Base-by-base conservation (phyloP, 2,797 vertebrate genomes). In the Chromobotia macracanthus region DNA sequence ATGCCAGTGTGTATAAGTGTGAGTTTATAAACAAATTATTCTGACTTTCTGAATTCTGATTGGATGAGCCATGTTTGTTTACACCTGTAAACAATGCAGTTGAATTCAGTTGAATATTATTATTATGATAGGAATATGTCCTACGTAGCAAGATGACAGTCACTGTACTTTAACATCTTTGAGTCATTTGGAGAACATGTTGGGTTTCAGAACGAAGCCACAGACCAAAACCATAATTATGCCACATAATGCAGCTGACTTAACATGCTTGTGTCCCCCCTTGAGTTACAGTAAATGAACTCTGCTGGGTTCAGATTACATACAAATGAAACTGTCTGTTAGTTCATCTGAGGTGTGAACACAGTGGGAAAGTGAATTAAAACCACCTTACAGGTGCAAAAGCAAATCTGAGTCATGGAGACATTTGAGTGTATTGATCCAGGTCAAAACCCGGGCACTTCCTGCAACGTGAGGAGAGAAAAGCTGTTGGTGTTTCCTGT, bases 351-450 rank as follows among this genome's bases (percentile, higher is more conserved):
- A 31, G 21, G 70, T 69, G 80, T 74, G 38, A 63, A 78, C 64
- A 63, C 53, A 50, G 55, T 16, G 11, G 19, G 50, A 38, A 78
- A 44, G 44, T 6, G 13, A 56, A 70, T 63, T 21, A 70, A 58
- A 21, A 60, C 60, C 46, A 60, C 16, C 61, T 38, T 48, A 21
- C 6, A 5, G 35, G 63, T 56, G 21, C 70, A 55, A 13, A 44
- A 65, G 46, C 51, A 66, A 55, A 55, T 58, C 25, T 73, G 71
- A 63, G 64, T 64, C 44, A 21, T 12, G 28, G 69, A 80, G 66
- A 76, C 70, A 31, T 84, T 53, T 70, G 77, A 83, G 83, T 83
- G 69, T 65, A 89, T 81, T 81, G 78, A 89, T 85, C 25, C 19
- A 21, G 63, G 74, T 84, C 80, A 80, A 66, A 64, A 70, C 78